These are phyloP conservation scores for Himalopsyche japonica DNA, from an alignment of 2,888 invertebrate species.

Conservation along the genomic window DNA sequence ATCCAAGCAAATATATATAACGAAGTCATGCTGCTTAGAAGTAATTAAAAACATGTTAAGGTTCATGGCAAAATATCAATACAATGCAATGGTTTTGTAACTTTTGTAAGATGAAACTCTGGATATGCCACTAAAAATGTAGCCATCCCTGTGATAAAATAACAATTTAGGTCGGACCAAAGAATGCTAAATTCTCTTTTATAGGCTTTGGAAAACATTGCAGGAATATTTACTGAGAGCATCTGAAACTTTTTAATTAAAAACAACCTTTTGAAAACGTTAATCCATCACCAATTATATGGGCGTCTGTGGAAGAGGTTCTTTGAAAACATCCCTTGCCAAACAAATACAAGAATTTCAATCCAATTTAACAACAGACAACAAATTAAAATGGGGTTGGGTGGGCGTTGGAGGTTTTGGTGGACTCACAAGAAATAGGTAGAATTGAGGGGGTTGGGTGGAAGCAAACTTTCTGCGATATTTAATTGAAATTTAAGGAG, in stretches of 20 bases:
- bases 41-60: too few relatives aligned
- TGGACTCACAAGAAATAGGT: background rate
- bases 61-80: too few relatives aligned
- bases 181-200: background rate
- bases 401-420: background rate
- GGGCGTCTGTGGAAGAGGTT: background rate
- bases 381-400: constrained; percentile 5
- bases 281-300: constrained; percentile 17
- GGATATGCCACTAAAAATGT: too few relatives aligned
- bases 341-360: constrained; percentile 28
- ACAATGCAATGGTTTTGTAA: too few relatives aligned
- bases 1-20: too few relatives aligned
- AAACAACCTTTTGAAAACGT: constrained; percentile 10
- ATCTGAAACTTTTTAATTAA: constrained; percentile 31
- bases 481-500: constrained; percentile 37
- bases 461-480: background rate
- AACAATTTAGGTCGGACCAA: too few relatives aligned
- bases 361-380: constrained; percentile 29
- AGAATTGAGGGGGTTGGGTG: background rate
- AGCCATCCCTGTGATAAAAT: too few relatives aligned
- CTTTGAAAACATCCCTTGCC: background rate
- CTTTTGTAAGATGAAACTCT: too few relatives aligned
- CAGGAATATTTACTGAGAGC: constrained; percentile 9
- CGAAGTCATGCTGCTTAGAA: too few relatives aligned
- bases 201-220: constrained; percentile 1